Evolutionary conservation across 1,140 invertebrate species (phyloP).

Genomic region (Maniola jurtina): DNA sequence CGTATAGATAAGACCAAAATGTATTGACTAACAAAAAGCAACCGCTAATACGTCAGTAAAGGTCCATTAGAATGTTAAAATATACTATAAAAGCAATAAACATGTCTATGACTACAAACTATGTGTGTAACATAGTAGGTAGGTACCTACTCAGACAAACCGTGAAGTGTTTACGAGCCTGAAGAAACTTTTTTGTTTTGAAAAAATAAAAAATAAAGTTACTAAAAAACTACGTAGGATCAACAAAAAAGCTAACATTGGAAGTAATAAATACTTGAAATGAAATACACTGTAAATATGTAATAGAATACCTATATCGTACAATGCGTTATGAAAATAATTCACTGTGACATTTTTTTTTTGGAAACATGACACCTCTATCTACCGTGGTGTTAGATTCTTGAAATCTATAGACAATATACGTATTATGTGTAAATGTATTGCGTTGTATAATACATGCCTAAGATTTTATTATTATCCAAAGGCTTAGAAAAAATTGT

Average conservation of each 20-base stretch:
- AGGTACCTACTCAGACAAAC: too few species aligned
- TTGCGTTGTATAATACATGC: background rate
- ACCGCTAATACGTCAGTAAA: too few species aligned
- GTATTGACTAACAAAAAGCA: too few species aligned
- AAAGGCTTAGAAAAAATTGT: too few species aligned
- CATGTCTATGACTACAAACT: too few species aligned
- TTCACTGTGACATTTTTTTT: conserved; percentile 10
- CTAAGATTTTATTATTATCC: too few species aligned
- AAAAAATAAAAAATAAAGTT: background rate
- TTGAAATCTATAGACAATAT: background rate
- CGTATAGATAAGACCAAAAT: too few species aligned
- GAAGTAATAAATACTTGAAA: conserved; percentile 2
- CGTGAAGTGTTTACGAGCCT: too few species aligned
- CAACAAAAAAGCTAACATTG: background rate
- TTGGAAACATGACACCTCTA: background rate
- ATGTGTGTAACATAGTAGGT: too few species aligned
- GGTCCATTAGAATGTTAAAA: too few species aligned
- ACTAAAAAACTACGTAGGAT: background rate
- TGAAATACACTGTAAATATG: background rate
- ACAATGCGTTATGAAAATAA: conserved; percentile 5
- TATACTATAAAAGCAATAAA: too few species aligned
- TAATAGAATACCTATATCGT: conserved; percentile 4
- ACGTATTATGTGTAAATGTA: background rate
- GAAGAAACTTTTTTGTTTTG: too few species aligned
- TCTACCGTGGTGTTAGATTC: background rate